These are phyloP conservation scores for Oryzias woworae DNA, from an alignment of 2,113 vertebrate species.

Conservation along the genomic window DNA sequence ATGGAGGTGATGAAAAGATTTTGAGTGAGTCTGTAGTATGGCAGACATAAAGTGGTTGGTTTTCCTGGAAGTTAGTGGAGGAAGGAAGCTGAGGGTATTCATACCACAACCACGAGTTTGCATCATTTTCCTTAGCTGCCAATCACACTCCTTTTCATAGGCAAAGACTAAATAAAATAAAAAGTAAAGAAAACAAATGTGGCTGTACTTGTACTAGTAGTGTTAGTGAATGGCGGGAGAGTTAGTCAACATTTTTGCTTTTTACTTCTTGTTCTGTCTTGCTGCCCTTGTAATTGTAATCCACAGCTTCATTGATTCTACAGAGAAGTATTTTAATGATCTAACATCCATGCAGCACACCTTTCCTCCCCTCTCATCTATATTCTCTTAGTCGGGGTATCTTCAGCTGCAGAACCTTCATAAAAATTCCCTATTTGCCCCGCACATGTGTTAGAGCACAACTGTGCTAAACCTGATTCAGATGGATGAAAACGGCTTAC, in stretches of 20 bases:
- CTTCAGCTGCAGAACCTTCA: background rate
- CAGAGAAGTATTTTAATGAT: background rate
- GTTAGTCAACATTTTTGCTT: too few relatives aligned
- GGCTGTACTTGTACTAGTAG: too few relatives aligned
- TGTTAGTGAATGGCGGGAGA: too few relatives aligned
- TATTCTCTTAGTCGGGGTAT: background rate
- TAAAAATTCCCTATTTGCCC: background rate
- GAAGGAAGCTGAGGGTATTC: slow-evolving; percentile 21
- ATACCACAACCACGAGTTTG: slow-evolving; percentile 31
- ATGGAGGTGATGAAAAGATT: too few relatives aligned
- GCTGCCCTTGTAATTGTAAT: too few relatives aligned
- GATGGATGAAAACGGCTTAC: background rate
- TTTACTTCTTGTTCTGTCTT: too few relatives aligned
- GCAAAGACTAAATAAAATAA: slow-evolving; percentile 1
- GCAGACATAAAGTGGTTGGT: too few relatives aligned
- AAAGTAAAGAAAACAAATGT: too few relatives aligned
- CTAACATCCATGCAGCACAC: background rate
- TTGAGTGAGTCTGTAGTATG: too few relatives aligned
- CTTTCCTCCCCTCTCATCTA: background rate
- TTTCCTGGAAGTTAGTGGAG: too few relatives aligned
- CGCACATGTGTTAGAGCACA: background rate
- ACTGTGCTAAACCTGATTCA: background rate
- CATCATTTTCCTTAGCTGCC: slow-evolving; percentile 19
- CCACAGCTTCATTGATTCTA: background rate
- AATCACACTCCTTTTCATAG: slow-evolving; percentile 43